Percentiles rank a stretch among this genome's conserved stretches.
These are phyloP conservation scores for Phallusia fumigata DNA, from an alignment of 23 tunicate species.

Conservation along the genomic window DNA sequence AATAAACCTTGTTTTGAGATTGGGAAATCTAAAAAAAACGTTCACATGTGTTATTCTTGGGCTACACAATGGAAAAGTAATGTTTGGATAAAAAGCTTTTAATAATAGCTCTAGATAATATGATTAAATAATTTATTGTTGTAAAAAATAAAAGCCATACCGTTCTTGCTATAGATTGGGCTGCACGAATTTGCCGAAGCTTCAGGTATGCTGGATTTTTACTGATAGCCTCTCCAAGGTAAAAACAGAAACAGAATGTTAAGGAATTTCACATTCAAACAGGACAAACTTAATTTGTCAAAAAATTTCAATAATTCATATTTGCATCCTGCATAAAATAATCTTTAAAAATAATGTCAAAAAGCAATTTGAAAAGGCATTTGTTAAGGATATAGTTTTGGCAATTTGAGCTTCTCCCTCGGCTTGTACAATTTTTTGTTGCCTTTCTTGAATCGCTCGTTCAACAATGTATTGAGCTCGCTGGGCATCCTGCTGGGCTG, in stretches of 20 bases:
- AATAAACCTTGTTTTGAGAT: constrained; percentile 86
- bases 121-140: no score
- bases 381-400: constrained; percentile 84
- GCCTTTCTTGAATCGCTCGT: constrained; percentile 90
- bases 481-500: constrained; percentile 99
- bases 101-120: no score
- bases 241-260: constrained; percentile 27
- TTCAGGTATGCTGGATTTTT: constrained; percentile 95
- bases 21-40: constrained; percentile 61
- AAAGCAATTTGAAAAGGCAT: background rate
- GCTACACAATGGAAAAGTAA: no score
- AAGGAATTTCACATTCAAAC: background rate
- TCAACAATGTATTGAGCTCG: constrained; percentile 90
- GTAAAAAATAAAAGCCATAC: no score
- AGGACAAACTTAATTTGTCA: no score
- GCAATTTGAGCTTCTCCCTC: constrained; percentile 99
- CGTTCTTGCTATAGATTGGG: constrained; percentile 88
- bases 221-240: constrained; percentile 95
- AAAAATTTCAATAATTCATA: no score
- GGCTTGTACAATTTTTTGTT: constrained; percentile 96
- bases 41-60: background rate
- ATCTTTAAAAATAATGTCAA: no score
- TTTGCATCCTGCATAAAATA: no score
- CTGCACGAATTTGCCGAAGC: constrained; percentile 83
- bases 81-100: no score